Evolutionary conservation across 2,888 invertebrate genomes (phyloP).

Genomic region (Stegana nigrithorax): DNA sequence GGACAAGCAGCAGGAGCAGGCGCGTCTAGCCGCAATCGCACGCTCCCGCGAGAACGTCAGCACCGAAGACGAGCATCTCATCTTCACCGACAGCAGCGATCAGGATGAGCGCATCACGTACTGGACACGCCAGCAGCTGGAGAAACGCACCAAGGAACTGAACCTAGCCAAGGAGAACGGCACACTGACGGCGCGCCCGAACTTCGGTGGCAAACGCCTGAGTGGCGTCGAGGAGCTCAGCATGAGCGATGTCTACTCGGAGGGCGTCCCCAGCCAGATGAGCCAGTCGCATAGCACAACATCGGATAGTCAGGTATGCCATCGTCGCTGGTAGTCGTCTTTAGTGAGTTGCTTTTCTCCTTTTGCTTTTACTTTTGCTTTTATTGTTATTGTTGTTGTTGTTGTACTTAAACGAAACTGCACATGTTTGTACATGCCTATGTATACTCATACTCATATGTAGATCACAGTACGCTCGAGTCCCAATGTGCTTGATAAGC

Average conservation of each 20-base stretch:
- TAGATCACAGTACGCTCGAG: slow-evolving; percentile 84
- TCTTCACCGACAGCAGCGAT: slow-evolving; percentile 58
- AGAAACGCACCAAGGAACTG: slow-evolving; percentile 78
- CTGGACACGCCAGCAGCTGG: slow-evolving; percentile 81
- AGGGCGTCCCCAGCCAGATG: slow-evolving; percentile 69
- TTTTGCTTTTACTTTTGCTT: slow-evolving; percentile 20
- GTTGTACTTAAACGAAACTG: no score
- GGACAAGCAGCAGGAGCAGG: slow-evolving; percentile 72
- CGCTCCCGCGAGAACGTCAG: slow-evolving; percentile 64
- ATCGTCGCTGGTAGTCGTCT: not conserved
- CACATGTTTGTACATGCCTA: not conserved
- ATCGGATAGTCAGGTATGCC: slow-evolving; percentile 80
- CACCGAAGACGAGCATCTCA: slow-evolving; percentile 60
- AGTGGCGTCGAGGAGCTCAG: slow-evolving; percentile 70
- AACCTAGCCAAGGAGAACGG: slow-evolving; percentile 72
- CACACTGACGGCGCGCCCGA: slow-evolving; percentile 48
- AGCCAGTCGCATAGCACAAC: slow-evolving; percentile 81
- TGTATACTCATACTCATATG: slow-evolving; percentile 43
- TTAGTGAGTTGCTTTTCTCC: not conserved
- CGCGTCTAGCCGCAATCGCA: slow-evolving; percentile 57
- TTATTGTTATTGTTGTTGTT: no score
- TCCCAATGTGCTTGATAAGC: slow-evolving; percentile 77
- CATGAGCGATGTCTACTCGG: slow-evolving; percentile 67
- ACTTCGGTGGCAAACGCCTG: slow-evolving; percentile 61
- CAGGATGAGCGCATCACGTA: slow-evolving; percentile 67